Percentiles rank a stretch among this genome's conserved stretches.
These are phyloP conservation scores for Crotalus viridis DNA, from an alignment of 2,113 vertebrate species.

Conservation along the genomic window DNA sequence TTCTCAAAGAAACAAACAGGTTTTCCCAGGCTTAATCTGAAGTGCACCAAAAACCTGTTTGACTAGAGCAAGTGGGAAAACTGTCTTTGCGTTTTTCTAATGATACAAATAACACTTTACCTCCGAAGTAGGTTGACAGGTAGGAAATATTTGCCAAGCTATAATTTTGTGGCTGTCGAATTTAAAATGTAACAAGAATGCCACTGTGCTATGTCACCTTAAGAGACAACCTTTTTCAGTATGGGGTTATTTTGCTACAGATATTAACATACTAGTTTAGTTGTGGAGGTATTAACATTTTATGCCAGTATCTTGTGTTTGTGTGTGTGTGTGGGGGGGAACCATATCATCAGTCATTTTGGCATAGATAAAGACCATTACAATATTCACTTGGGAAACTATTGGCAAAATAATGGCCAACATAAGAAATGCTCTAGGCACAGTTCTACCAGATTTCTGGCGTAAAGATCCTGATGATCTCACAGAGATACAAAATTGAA, in stretches of 20 bases:
- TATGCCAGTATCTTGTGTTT: not conserved
- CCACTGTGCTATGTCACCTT: not conserved
- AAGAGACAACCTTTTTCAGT: not conserved
- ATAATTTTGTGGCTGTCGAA: not conserved
- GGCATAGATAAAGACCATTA: not conserved
- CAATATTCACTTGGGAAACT: not conserved
- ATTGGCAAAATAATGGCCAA: not conserved
- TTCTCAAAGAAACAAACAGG: not conserved
- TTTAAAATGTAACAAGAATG: not conserved
- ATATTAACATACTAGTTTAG: not conserved
- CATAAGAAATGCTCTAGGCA: not conserved
- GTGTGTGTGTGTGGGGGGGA: fast-evolving
- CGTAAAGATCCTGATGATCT: not conserved
- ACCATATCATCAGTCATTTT: not conserved
- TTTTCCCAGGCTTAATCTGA: not conserved
- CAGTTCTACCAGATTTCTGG: not conserved
- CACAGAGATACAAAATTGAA: not conserved
- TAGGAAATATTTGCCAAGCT: not conserved
- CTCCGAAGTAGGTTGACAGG: not conserved
- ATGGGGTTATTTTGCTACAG: not conserved
- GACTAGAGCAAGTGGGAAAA: not conserved
- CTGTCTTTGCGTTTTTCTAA: not conserved
- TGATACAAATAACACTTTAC: not conserved
- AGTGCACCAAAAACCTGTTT: not conserved
- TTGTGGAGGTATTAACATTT: not conserved